A percentile compares a stretch with the other conserved stretches of the same genome.
Conservation (phyloP, 1,140 invertebrate species). For the Mizuhopecten yessoensis region DNA sequence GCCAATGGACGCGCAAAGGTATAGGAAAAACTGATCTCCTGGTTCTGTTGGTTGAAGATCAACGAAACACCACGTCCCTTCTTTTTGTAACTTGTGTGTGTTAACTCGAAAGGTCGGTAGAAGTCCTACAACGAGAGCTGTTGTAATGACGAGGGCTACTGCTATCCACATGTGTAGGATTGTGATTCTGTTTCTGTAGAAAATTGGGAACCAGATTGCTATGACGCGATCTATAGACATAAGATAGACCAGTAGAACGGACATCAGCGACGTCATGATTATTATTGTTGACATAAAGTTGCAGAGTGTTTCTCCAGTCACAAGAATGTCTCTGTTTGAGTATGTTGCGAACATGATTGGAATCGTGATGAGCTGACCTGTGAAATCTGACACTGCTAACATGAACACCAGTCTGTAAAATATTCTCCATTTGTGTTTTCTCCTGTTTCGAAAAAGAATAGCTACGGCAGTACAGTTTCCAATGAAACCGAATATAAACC, state of each 20-base stretch:
- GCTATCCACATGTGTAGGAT: slow-evolving; percentile 66
- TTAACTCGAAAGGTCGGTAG: slow-evolving; percentile 78
- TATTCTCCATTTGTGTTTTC: slow-evolving; percentile 59
- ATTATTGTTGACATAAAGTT: slow-evolving; percentile 75
- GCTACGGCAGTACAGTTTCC: slow-evolving; percentile 52
- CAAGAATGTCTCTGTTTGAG: slow-evolving; percentile 66
- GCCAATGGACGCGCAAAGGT: slow-evolving; percentile 63
- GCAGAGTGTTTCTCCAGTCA: slow-evolving; percentile 69
- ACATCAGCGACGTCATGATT: slow-evolving; percentile 75
- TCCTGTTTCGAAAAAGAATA: slow-evolving; percentile 48
- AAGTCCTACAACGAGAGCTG: slow-evolving; percentile 55
- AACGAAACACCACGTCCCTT: slow-evolving; percentile 80
- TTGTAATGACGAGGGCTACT: slow-evolving; percentile 62
- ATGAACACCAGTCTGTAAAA: slow-evolving; percentile 57
- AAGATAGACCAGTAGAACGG: slow-evolving; percentile 75
- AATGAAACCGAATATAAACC: slow-evolving; percentile 48
- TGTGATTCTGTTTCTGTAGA: slow-evolving; percentile 76
- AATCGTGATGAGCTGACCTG: slow-evolving; percentile 76
- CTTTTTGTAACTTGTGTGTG: slow-evolving; percentile 74
- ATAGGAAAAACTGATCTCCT: slow-evolving; percentile 64
- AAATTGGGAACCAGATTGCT: slow-evolving; percentile 77
- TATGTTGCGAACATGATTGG: slow-evolving; percentile 76
- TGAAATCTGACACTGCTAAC: slow-evolving; percentile 77
- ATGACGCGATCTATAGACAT: slow-evolving; percentile 80
- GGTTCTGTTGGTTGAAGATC: slow-evolving; percentile 65